These are phyloP conservation scores for Megalurothrips usitatus DNA, from an alignment of 2,888 invertebrate genomes.

Conservation along the genomic window DNA sequence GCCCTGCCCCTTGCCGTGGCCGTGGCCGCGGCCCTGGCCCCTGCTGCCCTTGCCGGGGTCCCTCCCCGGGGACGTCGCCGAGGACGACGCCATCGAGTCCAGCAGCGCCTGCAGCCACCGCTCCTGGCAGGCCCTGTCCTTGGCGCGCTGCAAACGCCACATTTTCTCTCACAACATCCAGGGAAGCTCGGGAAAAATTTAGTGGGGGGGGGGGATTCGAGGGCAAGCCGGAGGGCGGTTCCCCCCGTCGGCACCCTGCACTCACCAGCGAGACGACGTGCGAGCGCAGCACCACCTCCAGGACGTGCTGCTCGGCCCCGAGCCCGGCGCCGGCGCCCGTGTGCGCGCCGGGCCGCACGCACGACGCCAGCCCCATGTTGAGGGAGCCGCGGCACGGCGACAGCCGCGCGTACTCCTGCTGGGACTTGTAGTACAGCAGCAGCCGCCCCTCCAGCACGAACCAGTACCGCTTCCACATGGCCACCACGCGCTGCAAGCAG, in stretches of 20 bases:
- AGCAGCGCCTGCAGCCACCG: constrained; percentile 53
- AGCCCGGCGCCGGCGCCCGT: constrained; percentile 38
- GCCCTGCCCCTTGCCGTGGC: background rate
- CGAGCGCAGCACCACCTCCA: constrained; percentile 49
- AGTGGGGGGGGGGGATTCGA: too few species aligned
- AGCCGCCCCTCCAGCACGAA: constrained; percentile 53
- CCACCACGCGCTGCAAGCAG: constrained; percentile 36
- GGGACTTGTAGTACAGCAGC: constrained; percentile 52
- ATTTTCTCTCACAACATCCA: background rate
- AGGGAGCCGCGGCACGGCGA: constrained; percentile 53
- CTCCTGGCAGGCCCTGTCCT: constrained; percentile 49
- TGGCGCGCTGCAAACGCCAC: constrained; percentile 48
- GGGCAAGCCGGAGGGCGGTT: too few species aligned
- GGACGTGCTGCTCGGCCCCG: constrained; percentile 38
- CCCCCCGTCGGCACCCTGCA: constrained; percentile 18
- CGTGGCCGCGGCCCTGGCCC: background rate
- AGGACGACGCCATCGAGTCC: constrained; percentile 44
- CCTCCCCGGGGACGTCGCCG: background rate
- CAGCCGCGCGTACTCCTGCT: constrained; percentile 50
- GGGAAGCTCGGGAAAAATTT: too few species aligned
- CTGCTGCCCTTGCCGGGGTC: background rate
- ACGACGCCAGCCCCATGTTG: constrained; percentile 49
- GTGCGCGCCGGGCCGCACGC: constrained; percentile 44
- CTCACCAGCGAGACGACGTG: constrained; percentile 49
- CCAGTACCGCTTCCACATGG: constrained; percentile 53